A percentile compares a stretch with the other conserved stretches of the same genome.
Conservation (phyloP, 1,140 invertebrate species). For the Leptinotarsa defecta region DNA sequence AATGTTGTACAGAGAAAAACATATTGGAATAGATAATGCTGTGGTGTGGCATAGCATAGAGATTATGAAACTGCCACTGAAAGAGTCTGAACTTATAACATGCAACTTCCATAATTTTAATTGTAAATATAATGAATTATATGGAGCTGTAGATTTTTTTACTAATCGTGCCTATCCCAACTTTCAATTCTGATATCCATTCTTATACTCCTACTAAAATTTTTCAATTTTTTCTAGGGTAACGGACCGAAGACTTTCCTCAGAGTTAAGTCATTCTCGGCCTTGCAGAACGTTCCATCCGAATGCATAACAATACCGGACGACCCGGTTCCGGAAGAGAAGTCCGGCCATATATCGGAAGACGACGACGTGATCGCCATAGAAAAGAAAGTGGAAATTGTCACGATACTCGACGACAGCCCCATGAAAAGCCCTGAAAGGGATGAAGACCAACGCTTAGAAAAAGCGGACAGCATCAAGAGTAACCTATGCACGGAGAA, state of each 20-base stretch:
- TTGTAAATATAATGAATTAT: too few species aligned
- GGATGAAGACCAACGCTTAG: not conserved
- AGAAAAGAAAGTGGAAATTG: slow-evolving; percentile 7
- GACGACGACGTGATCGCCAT: slow-evolving; percentile 13
- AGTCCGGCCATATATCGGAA: not conserved
- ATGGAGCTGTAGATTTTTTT: too few species aligned
- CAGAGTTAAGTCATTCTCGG: slow-evolving; percentile 45
- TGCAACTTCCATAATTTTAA: too few species aligned
- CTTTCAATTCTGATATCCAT: too few species aligned
- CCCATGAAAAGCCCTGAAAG: slow-evolving; percentile 4
- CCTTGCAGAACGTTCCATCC: slow-evolving; percentile 44
- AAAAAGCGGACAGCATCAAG: not conserved
- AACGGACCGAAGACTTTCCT: slow-evolving; percentile 25
- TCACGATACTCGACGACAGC: not conserved
- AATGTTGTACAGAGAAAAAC: too few species aligned
- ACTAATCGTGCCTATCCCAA: too few species aligned
- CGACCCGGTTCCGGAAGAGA: slow-evolving; percentile 32
- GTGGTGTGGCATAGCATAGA: too few species aligned
- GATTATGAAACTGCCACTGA: too few species aligned
- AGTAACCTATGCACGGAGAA: not conserved
- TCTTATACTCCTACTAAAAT: too few species aligned
- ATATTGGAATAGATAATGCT: too few species aligned
- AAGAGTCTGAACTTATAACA: too few species aligned
- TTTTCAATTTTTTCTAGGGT: not conserved
- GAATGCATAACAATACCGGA: slow-evolving; percentile 52